Evolutionary conservation across 2,797 vertebrate genomes (phyloP).

Genomic region (Mormyrus hasselquistii): DNA sequence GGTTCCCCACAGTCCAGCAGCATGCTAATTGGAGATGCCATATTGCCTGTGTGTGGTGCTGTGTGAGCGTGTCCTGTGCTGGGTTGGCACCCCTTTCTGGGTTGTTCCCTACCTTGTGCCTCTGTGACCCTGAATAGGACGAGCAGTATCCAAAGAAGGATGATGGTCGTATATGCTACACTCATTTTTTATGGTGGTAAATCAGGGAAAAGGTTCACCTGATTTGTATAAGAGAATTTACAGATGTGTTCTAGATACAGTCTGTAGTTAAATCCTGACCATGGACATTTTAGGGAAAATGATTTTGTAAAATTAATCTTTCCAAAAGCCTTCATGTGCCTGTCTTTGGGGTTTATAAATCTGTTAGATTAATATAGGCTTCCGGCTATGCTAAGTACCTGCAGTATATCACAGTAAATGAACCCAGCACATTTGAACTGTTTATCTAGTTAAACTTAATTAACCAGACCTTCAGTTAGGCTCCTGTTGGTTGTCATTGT

Average conservation of each 20-base stretch:
- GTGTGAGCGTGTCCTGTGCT: no score
- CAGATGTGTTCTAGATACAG: background rate
- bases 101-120: background rate
- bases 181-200: background rate
- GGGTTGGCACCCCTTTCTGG: no score
- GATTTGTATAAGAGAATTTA: background rate
- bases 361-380: background rate
- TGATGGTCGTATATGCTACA: background rate
- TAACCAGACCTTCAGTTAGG: background rate
- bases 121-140: background rate
- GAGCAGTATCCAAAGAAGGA: background rate
- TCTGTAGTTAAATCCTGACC: background rate
- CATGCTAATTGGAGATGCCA: no score
- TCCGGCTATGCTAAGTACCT: background rate
- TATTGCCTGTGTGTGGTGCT: no score
- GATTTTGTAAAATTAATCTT: background rate
- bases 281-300: background rate
- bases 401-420: background rate
- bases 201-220: background rate
- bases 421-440: conserved; percentile 2
- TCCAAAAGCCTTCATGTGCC: background rate
- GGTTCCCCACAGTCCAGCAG: no score
- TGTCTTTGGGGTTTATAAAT: background rate
- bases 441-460: conserved; percentile 20
- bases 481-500: background rate